Evolutionary conservation across 2,888 invertebrate genomes (phyloP).

Genomic region (Sphaerophoria rueppellii): DNA sequence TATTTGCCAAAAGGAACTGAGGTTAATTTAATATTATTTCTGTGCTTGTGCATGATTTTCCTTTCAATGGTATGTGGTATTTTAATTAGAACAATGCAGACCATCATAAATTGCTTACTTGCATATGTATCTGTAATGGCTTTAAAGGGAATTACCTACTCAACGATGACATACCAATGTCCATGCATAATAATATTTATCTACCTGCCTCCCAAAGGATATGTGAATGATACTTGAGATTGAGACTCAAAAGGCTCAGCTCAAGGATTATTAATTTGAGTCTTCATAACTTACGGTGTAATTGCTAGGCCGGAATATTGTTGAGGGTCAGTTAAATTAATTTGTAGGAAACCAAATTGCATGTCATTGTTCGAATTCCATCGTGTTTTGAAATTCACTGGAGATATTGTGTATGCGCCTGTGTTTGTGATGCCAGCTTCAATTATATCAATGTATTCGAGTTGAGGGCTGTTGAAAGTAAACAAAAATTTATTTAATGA

Average conservation of each 20-base stretch:
- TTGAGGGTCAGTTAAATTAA: slow-evolving; percentile 91
- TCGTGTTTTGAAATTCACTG: slow-evolving; percentile 87
- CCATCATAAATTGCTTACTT: neutral
- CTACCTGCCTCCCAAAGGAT: neutral
- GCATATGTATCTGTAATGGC: no score
- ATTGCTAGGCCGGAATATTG: slow-evolving; percentile 86
- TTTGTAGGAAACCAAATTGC: slow-evolving; percentile 93
- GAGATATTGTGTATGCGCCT: slow-evolving; percentile 89
- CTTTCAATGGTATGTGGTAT: slow-evolving; percentile 7
- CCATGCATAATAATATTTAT: neutral
- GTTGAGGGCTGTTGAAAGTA: slow-evolving; percentile 85
- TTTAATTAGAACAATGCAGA: slow-evolving; percentile 20
- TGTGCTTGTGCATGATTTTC: neutral
- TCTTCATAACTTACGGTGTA: slow-evolving; percentile 87
- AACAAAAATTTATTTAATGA: neutral
- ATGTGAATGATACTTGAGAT: neutral
- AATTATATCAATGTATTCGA: slow-evolving; percentile 90
- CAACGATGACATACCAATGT: neutral
- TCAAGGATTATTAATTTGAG: slow-evolving; percentile 15
- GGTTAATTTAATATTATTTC: slow-evolving; percentile 19
- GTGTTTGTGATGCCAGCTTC: slow-evolving; percentile 86
- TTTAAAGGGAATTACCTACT: neutral
- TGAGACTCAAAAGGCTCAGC: neutral
- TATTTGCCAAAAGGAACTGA: neutral
- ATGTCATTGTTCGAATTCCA: slow-evolving; percentile 89